These are phyloP conservation scores for Holotrichia oblita DNA, from an alignment of 1,140 invertebrate species.

Conservation along the genomic window DNA sequence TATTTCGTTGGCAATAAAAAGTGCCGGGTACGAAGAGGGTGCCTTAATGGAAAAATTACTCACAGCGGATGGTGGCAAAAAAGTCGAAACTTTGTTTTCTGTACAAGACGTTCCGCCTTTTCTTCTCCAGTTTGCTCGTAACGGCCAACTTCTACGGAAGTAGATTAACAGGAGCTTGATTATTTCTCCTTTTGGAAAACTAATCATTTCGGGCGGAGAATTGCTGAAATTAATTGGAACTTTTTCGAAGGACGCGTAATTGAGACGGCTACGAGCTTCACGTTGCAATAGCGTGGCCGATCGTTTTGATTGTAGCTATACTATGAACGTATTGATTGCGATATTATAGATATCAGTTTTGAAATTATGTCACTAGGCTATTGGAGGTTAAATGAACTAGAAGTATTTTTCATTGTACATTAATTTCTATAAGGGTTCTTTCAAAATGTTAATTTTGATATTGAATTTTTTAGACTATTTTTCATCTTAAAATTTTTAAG, in stretches of 20 bases:
- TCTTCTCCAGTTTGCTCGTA: neutral
- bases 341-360: too few relatives aligned
- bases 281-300: neutral
- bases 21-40: neutral
- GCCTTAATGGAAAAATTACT: neutral
- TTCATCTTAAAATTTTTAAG: too few relatives aligned
- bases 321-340: too few relatives aligned
- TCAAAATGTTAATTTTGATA: too few relatives aligned
- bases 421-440: too few relatives aligned
- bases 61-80: neutral
- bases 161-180: slow-evolving; percentile 11
- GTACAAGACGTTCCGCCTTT: neutral
- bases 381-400: too few relatives aligned
- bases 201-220: neutral
- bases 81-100: slow-evolving; percentile 17
- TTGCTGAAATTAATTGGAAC: slow-evolving; percentile 2
- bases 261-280: neutral
- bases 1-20: neutral
- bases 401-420: too few relatives aligned
- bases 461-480: too few relatives aligned
- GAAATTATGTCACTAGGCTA: too few relatives aligned
- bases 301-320: neutral
- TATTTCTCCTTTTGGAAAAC: neutral
- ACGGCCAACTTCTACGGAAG: neutral
- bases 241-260: slow-evolving; percentile 5